Evolutionary conservation across 35 echinoderm and acorn worm genomes (phyloP), one percentile per base, ranked within the genome.

Genomic region (Chiridota heheva): DNA sequence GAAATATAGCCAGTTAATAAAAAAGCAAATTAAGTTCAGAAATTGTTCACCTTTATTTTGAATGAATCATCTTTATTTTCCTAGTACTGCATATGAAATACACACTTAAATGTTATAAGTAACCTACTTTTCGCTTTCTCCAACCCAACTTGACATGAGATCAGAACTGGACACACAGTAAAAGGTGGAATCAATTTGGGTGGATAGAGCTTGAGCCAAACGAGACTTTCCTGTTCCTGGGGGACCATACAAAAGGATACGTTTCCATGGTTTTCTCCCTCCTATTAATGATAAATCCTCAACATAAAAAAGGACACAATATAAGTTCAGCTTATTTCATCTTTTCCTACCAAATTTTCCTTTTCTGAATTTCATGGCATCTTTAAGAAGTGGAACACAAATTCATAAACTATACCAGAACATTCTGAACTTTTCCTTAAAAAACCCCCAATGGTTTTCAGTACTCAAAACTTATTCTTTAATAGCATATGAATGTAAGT

Each of bases 161-260:
- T 91, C 88, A 66, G 94, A 85, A 58, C 94, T 97, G 24, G 94
- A 97, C n/a, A 97, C 88, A 73, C 83, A 91, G 57, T 97, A 97
- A 38, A 97, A 91, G n/a, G 84, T 88, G 1, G 94, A 91, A 35
- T 83, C 44, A 32, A 97, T 97, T 81, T 97, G 88, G 57, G 70
- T 43, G 10, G 94, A 83, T 42, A 97, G 73, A 42, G 94, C 94
- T 57, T 97, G 94, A 29, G 94, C 94, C 16, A 97, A 81, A 29
- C 94, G 58, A 42, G 94, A 91, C 67, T 97, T 97, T 8, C 94
- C 94, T 5, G 94, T 97, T 51, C 94, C 94, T 8, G 94, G 94
- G 43, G 93, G 93, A 7, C 93, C 93, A 67, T 91, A 97, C 29
- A 97, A 56, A 55, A 97, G 49, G 44, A 97, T 88, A 3, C 93